phyloP scores from a whole-genome alignment of 2,888 invertebrate genomes.

The Andrena flavipes region DNA sequence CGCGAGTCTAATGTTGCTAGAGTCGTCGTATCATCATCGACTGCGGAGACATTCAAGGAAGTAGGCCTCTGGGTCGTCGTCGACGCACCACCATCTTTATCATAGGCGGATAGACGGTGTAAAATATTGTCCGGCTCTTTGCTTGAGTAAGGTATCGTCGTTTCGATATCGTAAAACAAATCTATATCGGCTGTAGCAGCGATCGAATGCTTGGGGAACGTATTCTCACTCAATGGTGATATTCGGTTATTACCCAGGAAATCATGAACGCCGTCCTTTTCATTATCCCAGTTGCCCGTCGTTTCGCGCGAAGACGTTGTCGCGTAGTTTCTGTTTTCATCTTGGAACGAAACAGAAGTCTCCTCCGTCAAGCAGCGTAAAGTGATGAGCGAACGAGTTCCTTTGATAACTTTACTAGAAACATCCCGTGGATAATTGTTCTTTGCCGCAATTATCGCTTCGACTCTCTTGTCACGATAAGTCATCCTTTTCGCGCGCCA shows the following conservation, averaged over 20 bases:
- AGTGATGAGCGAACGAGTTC: not conserved
- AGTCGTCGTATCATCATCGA: slow-evolving; percentile 85
- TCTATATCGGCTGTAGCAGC: not conserved
- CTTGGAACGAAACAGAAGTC: slow-evolving; percentile 36
- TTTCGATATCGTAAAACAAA: not conserved
- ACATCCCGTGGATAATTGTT: not conserved
- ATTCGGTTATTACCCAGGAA: slow-evolving; percentile 48
- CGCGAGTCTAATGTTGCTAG: slow-evolving; percentile 85
- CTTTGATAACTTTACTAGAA: not conserved
- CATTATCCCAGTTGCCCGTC: slow-evolving; percentile 56
- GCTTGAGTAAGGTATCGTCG: not conserved
- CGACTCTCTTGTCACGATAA: slow-evolving; percentile 76
- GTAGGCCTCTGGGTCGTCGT: slow-evolving; percentile 57
- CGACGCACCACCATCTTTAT: not conserved
- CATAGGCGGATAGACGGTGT: not conserved
- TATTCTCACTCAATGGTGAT: slow-evolving; percentile 2
- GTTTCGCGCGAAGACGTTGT: slow-evolving; percentile 1
- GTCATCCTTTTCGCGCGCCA: slow-evolving; percentile 86
- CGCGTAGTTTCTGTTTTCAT: slow-evolving; percentile 67
- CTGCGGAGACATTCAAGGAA: slow-evolving; percentile 62
- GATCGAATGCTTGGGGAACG: not conserved
- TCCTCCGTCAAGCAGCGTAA: not conserved
- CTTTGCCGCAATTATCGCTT: slow-evolving; percentile 40
- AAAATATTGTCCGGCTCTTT: slow-evolving; percentile 4
- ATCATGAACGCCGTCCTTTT: slow-evolving; percentile 43